Evolutionary conservation across 2,888 invertebrate genomes (phyloP).

Genomic region (Tipula vernalis): DNA sequence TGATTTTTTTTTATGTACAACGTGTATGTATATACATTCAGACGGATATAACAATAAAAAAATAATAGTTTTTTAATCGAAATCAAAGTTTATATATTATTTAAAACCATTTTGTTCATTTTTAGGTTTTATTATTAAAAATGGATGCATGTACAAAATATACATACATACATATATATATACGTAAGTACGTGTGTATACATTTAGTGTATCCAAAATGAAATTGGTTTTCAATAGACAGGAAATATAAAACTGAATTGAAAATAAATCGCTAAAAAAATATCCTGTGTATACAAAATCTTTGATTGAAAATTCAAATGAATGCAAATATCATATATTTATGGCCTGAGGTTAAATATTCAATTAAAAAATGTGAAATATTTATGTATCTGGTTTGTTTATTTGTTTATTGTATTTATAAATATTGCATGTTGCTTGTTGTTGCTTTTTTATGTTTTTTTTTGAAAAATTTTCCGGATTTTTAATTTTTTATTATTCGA

Average conservation of each 20-base stretch:
- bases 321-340: slow-evolving; percentile 4
- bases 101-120: not conserved
- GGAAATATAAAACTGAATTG: not conserved
- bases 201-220: not conserved
- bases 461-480: not conserved
- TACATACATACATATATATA: not conserved
- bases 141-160: not conserved
- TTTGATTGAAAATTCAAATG: not conserved
- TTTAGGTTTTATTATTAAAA: not conserved
- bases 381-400: not conserved
- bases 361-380: slow-evolving; percentile 4
- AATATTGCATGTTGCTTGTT: not conserved
- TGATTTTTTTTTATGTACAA: not conserved
- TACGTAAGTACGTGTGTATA: not conserved
- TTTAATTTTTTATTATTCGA: not conserved
- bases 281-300: not conserved
- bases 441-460: not conserved
- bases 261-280: not conserved
- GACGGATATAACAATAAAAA: not conserved
- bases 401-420: not conserved
- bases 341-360: not conserved
- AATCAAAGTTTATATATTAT: not conserved
- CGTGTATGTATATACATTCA: not conserved
- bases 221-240: not conserved
- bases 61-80: not conserved